Conservation (phyloP, 2,113 vertebrate genomes). For the Crotalus horridus region DNA sequence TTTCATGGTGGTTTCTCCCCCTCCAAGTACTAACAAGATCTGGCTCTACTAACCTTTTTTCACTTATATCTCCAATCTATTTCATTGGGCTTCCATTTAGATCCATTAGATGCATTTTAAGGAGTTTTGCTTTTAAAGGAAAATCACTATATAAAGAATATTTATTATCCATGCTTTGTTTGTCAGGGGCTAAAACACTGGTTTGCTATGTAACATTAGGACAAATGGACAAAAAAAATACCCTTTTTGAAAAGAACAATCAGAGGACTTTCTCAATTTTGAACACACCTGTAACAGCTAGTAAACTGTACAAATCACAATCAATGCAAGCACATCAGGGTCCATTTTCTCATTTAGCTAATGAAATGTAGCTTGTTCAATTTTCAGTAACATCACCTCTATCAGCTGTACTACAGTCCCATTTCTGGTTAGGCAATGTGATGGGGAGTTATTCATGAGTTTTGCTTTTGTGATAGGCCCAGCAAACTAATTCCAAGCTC, state of each 20-base stretch:
- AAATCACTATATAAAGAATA: neutral
- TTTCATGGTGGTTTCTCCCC: neutral
- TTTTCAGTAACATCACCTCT: neutral
- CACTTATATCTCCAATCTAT: too few species aligned
- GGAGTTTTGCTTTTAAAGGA: neutral
- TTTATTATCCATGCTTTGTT: neutral
- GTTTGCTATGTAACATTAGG: neutral
- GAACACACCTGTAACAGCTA: neutral
- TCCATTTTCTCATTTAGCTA: neutral
- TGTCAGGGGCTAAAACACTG: neutral
- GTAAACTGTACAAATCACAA: neutral
- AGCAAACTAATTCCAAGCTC: constrained; percentile 20
- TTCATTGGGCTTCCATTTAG: neutral
- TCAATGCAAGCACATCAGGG: neutral
- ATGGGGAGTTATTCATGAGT: constrained; percentile 7
- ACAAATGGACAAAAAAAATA: neutral
- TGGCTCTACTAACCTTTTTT: neutral
- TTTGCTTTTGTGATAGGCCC: constrained; percentile 40
- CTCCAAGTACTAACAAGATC: neutral
- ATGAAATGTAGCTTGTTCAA: neutral
- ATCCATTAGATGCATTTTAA: neutral
- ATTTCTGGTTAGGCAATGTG: neutral
- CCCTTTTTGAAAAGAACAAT: neutral
- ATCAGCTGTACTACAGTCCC: neutral
- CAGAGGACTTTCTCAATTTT: neutral